Percentiles rank a stretch among this genome's conserved stretches.
phyloP scores from a whole-genome alignment of 2,113 vertebrate genomes.

The Thryonomys swinderianus region DNA sequence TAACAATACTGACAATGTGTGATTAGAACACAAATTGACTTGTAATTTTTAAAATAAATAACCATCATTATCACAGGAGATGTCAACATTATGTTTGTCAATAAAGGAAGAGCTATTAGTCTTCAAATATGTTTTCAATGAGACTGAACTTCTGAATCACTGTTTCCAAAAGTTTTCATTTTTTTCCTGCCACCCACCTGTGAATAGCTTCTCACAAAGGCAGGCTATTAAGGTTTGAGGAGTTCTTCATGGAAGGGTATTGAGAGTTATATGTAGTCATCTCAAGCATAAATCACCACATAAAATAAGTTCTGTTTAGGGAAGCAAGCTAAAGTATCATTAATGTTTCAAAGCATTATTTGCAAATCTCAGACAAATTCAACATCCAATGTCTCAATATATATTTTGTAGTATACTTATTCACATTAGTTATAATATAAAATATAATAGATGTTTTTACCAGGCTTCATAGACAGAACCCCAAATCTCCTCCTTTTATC shows the following conservation, averaged over 20 bases:
- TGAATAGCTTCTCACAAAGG: neutral
- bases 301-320: neutral
- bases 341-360: slow-evolving; percentile 48
- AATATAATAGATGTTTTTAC: neutral
- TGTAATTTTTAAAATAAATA: slow-evolving; percentile 8
- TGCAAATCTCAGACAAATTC: slow-evolving; percentile 38
- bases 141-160: neutral
- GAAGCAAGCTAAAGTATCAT: neutral
- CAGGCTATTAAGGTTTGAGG: neutral
- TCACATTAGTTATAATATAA: slow-evolving; percentile 22
- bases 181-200: neutral
- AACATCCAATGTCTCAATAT: neutral
- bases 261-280: neutral
- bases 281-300: slow-evolving; percentile 11
- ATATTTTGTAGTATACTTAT: neutral
- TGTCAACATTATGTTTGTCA: neutral
- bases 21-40: neutral
- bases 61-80: neutral
- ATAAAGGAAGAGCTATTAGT: neutral
- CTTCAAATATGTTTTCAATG: slow-evolving; percentile 1
- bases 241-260: neutral
- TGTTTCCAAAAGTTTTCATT: neutral
- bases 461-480: neutral
- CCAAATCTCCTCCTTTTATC: neutral
- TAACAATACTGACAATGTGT: neutral